phyloP scores from a whole-genome alignment of 2,797 vertebrate genomes.

The Leptatherina wallacei region DNA sequence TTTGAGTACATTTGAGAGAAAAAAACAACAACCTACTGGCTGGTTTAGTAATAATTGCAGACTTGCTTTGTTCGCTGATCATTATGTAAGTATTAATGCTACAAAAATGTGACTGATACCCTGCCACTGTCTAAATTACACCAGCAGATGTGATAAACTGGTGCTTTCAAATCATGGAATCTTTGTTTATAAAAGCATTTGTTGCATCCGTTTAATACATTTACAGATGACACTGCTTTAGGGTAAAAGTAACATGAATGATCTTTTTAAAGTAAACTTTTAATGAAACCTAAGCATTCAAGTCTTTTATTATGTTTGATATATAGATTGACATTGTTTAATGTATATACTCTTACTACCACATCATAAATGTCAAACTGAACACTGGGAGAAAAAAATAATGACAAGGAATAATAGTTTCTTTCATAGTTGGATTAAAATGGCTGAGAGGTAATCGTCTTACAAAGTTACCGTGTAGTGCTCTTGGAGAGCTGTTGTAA shows the following conservation, averaged over 20 bases:
- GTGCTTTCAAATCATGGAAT: neutral
- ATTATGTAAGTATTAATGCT: neutral
- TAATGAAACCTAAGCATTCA: neutral
- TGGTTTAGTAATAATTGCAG: neutral
- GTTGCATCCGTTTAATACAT: neutral
- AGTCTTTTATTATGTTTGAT: neutral
- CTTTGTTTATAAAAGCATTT: neutral
- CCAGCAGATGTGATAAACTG: neutral
- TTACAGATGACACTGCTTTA: neutral
- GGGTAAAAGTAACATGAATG: neutral
- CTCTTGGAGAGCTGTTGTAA: constrained; percentile 42
- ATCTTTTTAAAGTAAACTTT: neutral
- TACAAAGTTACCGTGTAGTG: constrained; percentile 70
- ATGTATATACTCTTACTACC: neutral
- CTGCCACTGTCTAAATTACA: neutral
- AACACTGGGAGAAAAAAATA: constrained; percentile 14
- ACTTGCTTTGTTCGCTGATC: neutral
- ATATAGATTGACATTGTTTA: neutral
- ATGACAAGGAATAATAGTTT: constrained; percentile 44
- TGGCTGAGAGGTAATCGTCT: constrained; percentile 79
- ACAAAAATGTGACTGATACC: constrained; percentile 7
- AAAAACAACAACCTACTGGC: no score
- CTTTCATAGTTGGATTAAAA: constrained; percentile 80
- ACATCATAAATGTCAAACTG: constrained; percentile 5
- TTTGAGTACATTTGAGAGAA: neutral